Conservation (phyloP, 1,140 invertebrate genomes). For the Drosophila ambigua region DNA sequence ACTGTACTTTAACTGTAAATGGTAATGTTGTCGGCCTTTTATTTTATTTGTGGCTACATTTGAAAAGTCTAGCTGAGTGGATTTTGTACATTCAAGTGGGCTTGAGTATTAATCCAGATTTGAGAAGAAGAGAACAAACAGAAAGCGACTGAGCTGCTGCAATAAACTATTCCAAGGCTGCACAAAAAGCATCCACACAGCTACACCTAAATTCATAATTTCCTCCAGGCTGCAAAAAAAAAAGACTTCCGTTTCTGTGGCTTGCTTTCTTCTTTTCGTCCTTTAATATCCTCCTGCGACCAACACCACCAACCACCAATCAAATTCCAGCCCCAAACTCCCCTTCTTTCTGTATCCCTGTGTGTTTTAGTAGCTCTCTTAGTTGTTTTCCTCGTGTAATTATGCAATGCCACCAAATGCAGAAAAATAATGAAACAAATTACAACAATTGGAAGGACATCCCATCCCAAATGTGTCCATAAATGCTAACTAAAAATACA, state of each 20-base stretch:
- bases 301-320: no score
- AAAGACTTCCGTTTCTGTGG: slow-evolving; percentile 56
- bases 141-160: slow-evolving; percentile 6
- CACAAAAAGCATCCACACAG: slow-evolving; percentile 1
- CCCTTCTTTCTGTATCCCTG: slow-evolving; percentile 12
- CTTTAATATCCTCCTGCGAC: slow-evolving; percentile 51
- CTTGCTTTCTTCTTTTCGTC: slow-evolving; percentile 44
- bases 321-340: not conserved
- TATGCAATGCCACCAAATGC: slow-evolving; percentile 22
- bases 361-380: slow-evolving; percentile 5
- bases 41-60: not conserved
- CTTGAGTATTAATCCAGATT: no score
- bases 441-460: slow-evolving; percentile 19
- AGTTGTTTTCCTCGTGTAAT: slow-evolving; percentile 15
- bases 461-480: not conserved
- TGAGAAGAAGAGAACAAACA: not conserved
- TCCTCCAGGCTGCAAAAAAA: slow-evolving; percentile 47
- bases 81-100: not conserved
- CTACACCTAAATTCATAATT: slow-evolving; percentile 68
- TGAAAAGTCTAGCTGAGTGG: no score
- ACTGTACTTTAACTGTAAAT: slow-evolving; percentile 25
- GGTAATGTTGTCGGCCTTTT: slow-evolving; percentile 2
- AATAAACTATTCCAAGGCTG: not conserved
- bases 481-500: no score
- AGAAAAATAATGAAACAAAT: slow-evolving; percentile 27